Conservation (phyloP, 2,797 vertebrate species). For the Rhinoraja longicauda region DNA sequence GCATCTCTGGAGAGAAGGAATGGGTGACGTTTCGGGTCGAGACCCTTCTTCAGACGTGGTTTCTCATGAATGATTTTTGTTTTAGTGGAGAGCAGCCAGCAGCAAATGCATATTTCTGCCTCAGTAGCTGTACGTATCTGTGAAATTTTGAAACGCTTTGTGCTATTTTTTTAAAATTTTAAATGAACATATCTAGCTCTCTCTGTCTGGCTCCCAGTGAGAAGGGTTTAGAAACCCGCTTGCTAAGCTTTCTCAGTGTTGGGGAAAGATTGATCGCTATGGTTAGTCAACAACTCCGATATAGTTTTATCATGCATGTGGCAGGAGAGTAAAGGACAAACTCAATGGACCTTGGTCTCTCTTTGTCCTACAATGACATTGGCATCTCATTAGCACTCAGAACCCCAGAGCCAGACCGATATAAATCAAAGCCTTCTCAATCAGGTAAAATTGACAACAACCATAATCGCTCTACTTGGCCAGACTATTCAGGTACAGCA, state of each 20-base stretch:
- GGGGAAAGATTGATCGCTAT: neutral
- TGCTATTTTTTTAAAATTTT: neutral
- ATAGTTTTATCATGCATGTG: neutral
- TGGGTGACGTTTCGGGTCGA: too few species aligned
- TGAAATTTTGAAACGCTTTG: neutral
- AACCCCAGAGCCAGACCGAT: neutral
- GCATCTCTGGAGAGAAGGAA: too few species aligned
- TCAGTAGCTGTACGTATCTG: neutral
- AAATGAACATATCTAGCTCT: neutral
- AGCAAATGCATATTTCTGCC: neutral
- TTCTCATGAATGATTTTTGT: neutral
- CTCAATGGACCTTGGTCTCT: neutral
- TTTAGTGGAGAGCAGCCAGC: neutral
- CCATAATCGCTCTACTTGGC: neutral
- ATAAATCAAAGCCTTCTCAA: neutral
- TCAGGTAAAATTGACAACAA: neutral
- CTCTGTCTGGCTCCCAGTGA: neutral
- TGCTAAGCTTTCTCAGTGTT: neutral
- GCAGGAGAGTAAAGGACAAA: neutral
- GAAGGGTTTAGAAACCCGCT: neutral
- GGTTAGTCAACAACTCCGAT: neutral
- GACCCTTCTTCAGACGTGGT: too few species aligned
- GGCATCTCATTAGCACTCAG: neutral
- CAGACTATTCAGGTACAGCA: neutral
- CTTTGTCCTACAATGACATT: neutral